Base-by-base conservation (phyloP, 2,113 vertebrate species). In the Ranitomeya variabilis region DNA sequence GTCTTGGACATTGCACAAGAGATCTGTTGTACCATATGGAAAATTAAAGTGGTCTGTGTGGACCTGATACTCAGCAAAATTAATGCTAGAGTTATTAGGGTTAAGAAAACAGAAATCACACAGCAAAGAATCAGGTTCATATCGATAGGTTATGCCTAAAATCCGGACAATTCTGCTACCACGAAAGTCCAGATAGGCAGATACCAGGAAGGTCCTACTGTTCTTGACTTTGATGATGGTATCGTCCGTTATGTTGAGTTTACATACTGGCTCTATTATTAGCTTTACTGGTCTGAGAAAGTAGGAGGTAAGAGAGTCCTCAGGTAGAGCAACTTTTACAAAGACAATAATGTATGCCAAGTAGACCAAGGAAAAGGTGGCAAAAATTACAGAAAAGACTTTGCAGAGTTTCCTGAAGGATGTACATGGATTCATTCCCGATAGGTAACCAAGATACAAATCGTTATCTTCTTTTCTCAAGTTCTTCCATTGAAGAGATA, bases 1-100 rank as follows among this genome's bases (percentile, higher is more conserved):
- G 10, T 67, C 73, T 12, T n/a, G 76, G 11, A 89, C 4, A 19
- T 64, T 45, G 67, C 90, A 90, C 2, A 90, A n/a, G 16, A 90
- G 26, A 59, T 90, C 87, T 23, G 87, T 78, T 4, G 87, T 89
- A 4, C 87, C 90, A 54, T 90, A 89, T 4, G 90, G 87, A 51
- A 89, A 90, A 13, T 74, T 51, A 86, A 90, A 90, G 55, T 90
- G 87, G 57, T 90, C 89, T 7, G 21, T n/a, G 57, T 90, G 89
- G 26, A 90, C 26, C 57, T 90, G 52, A 67, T 71, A 11, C 52
- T 83, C 83, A 1, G 69, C 87, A n/a, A 37, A 15, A 16, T 19
- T 37, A n/a, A 37, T 11, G 11, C 14, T 37, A 10, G 66, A 81
- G 13, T 26, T 51, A 15, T 86, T 87, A 26, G 9, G 10, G 7